Evolutionary conservation across 2,888 invertebrate species (phyloP).

Genomic region (Cyclophora albipunctata): DNA sequence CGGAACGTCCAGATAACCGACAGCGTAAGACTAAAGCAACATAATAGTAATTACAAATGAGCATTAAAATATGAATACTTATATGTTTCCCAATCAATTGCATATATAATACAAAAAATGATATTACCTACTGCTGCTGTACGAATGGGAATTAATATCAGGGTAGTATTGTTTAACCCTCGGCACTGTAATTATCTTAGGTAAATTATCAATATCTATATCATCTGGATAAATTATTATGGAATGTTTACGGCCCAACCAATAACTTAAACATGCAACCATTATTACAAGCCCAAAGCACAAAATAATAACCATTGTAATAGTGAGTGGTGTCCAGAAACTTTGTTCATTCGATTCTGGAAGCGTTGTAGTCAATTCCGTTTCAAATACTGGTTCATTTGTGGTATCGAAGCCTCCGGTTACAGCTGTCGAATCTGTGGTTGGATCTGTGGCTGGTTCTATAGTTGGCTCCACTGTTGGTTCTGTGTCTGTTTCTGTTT

Average conservation of each 20-base stretch:
- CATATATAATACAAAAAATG: too few species aligned
- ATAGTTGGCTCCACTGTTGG: neutral
- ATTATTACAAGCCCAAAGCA: conserved; percentile 1
- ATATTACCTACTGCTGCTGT: too few species aligned
- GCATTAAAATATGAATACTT: too few species aligned
- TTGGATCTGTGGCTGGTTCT: conserved; percentile 4
- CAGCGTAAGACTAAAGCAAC: too few species aligned
- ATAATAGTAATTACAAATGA: too few species aligned
- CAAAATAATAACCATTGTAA: conserved; percentile 7
- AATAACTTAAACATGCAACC: conserved; percentile 4
- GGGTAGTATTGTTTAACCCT: conserved; percentile 25
- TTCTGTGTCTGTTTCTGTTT: neutral
- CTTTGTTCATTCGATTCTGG: conserved; percentile 1
- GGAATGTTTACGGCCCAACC: conserved; percentile 5
- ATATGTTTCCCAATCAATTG: too few species aligned
- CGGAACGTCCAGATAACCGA: too few species aligned
- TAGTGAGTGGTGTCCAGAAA: conserved; percentile 10
- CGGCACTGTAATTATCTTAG: conserved; percentile 22
- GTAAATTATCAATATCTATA: conserved; percentile 2
- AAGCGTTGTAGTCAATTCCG: conserved; percentile 3
- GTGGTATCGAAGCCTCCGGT: conserved; percentile 2
- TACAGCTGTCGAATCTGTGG: neutral
- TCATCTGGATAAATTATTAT: conserved; percentile 1
- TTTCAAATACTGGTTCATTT: neutral
- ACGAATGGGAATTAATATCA: conserved; percentile 9